Evolutionary conservation across 2,888 invertebrate species (phyloP).

Genomic region (Drosophila borborema): DNA sequence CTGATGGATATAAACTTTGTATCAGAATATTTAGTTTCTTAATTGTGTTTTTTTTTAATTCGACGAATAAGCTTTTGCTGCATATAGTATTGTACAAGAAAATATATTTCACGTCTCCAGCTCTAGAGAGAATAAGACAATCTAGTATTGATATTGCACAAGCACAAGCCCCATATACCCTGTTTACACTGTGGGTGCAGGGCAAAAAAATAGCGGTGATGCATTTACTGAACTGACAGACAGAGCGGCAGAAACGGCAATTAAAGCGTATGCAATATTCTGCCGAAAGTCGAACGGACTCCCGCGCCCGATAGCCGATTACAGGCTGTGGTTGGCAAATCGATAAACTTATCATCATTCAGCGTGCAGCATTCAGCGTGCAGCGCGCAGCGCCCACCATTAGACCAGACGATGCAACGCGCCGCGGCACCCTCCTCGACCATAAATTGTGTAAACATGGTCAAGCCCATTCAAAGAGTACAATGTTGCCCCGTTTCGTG

Average conservation of each 20-base stretch:
- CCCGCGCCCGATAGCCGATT: slow-evolving; percentile 30
- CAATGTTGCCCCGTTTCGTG: slow-evolving; percentile 42
- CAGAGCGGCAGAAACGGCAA: slow-evolving; percentile 10
- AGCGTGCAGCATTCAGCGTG: not conserved
- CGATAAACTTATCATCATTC: slow-evolving; percentile 42
- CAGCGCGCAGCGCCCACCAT: slow-evolving; percentile 2
- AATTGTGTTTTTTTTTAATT: too few species aligned
- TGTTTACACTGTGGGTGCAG: not conserved
- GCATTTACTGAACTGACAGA: slow-evolving; percentile 19
- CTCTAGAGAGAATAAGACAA: too few species aligned
- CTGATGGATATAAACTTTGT: too few species aligned
- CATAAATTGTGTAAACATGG: slow-evolving; percentile 62
- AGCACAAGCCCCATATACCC: too few species aligned
- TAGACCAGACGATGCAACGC: not conserved
- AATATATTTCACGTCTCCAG: too few species aligned
- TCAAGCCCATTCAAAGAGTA: slow-evolving; percentile 52
- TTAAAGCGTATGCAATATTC: slow-evolving; percentile 11
- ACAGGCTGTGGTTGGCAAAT: slow-evolving; percentile 20
- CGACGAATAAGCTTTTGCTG: too few species aligned
- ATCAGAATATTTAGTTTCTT: too few species aligned
- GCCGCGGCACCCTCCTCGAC: slow-evolving; percentile 1
- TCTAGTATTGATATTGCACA: too few species aligned
- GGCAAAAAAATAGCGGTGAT: not conserved
- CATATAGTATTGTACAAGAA: too few species aligned
- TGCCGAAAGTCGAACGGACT: slow-evolving; percentile 14